Percentiles rank a stretch among this genome's conserved stretches.
phyloP scores from a whole-genome alignment of 2,888 invertebrate species.

The Crossocerus cetratus region DNA sequence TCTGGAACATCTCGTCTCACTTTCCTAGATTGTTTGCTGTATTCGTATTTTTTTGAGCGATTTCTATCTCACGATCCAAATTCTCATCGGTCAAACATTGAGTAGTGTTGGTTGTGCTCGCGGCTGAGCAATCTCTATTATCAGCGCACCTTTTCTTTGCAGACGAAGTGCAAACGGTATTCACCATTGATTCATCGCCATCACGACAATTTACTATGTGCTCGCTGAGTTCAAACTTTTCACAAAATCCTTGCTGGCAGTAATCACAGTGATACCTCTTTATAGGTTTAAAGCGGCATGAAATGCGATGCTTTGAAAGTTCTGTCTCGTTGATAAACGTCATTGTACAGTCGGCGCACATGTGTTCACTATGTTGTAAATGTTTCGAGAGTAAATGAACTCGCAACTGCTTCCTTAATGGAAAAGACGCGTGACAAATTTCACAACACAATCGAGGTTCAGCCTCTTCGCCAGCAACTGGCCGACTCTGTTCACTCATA shows the following conservation, averaged over 20 bases:
- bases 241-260: conserved; percentile 30
- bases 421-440: conserved; percentile 33
- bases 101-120: too few species aligned
- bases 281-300: conserved; percentile 23
- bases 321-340: conserved; percentile 25
- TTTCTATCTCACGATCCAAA: too few species aligned
- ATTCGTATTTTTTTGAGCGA: too few species aligned
- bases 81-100: too few species aligned
- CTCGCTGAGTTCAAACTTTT: conserved; percentile 29
- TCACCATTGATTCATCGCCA: too few species aligned
- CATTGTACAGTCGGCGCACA: conserved; percentile 37
- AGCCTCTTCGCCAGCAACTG: not conserved
- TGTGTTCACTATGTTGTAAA: conserved; percentile 9
- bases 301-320: conserved; percentile 30
- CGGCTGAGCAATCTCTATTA: too few species aligned
- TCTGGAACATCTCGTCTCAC: too few species aligned
- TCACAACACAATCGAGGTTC: conserved; percentile 26
- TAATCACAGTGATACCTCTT: conserved; percentile 40
- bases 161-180: too few species aligned
- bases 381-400: conserved; percentile 33
- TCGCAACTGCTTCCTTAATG: conserved; percentile 27
- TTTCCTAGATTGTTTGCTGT: too few species aligned
- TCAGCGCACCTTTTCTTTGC: too few species aligned
- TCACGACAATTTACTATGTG: conserved; percentile 29
- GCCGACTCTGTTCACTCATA: conserved; percentile 17